Conservation (phyloP, 2,888 invertebrate genomes). For the Watsonalla cultraria region DNA sequence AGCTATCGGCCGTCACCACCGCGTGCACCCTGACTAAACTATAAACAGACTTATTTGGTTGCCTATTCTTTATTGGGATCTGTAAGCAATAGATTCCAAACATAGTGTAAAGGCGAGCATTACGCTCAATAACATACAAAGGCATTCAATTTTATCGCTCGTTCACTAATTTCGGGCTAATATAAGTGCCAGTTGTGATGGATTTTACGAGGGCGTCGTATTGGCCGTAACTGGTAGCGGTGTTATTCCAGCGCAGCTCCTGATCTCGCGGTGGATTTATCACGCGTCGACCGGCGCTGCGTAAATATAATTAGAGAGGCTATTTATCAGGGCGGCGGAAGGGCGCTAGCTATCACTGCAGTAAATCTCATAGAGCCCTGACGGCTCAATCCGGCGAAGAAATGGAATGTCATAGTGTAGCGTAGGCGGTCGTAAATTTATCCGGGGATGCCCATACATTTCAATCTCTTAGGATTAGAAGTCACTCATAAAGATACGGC, state of each 20-base stretch:
- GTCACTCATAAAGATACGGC: conserved; percentile 24
- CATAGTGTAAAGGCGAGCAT: conserved; percentile 9
- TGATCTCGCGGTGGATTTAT: conserved; percentile 57
- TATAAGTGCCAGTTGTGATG: conserved; percentile 50
- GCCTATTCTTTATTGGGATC: conserved; percentile 5
- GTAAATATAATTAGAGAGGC: conserved; percentile 77
- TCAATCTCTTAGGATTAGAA: conserved; percentile 47
- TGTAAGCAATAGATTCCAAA: conserved; percentile 15
- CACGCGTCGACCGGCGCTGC: conserved; percentile 65
- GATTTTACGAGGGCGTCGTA: conserved; percentile 44
- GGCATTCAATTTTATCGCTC: conserved; percentile 45
- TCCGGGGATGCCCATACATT: conserved; percentile 41
- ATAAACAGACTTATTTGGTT: conserved; percentile 18
- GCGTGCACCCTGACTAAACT: conserved; percentile 42
- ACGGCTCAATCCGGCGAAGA: conserved; percentile 70
- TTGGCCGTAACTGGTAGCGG: conserved; percentile 45
- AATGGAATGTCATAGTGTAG: conserved; percentile 50
- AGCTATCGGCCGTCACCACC: conserved; percentile 49
- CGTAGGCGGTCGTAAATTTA: conserved; percentile 40
- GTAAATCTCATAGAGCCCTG: conserved; percentile 64
- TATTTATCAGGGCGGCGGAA: conserved; percentile 74
- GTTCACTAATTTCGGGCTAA: conserved; percentile 52
- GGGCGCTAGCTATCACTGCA: conserved; percentile 66
- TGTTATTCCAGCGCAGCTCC: conserved; percentile 58
- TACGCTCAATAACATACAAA: conserved; percentile 31